Base-by-base conservation (phyloP, 2,113 vertebrate species). In the Gorilla gorilla region DNA sequence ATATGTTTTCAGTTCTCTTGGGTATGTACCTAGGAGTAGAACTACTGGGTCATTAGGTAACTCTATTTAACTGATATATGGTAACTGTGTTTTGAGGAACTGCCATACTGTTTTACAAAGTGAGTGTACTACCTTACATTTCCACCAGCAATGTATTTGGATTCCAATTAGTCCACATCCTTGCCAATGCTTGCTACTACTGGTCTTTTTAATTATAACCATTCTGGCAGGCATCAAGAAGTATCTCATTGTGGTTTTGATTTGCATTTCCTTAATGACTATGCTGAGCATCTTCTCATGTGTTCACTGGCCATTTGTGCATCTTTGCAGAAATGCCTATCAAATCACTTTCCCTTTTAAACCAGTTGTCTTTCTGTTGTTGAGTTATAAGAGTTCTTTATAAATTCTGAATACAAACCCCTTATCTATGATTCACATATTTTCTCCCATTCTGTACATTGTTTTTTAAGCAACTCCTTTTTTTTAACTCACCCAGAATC, bases 71-170 rank as follows among this genome's bases (percentile, higher is more conserved):
- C 17, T 89, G 45, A 43, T 20, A 11, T 1, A 57, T 11, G 5
- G 35, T 57, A 93, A 93, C 17, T 64, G 55, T 38, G 25, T 79
- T 72, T 52, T 66, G 35, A 97, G 84, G 40, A 95, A 92, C 20
- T 79, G n/a, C 3, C 88, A 40, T 92, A 64, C n/a, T 92, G n/a
- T 75, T 94, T 94, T 92, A 48, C 80, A 92, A 92, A 92, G 87
- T 79, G 40, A 35, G 5, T 52, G 20, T 30, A 89, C 25, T 30
- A 89, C 32, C 94, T 78, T 91, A 68, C 35, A 86, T 61, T 86
- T 48, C 50, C 6, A n/a, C 6, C 17, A 94, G 50, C 50, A 90
- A 87, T 10, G 27, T 52, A 52, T 52, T 8, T 75, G 38, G 11
- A 18, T 76, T 92, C 40, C 38, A 93, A 76, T 84, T 50, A 78